Conservation (phyloP, 2,888 invertebrate genomes). For the Cataglyphis albicans region DNA sequence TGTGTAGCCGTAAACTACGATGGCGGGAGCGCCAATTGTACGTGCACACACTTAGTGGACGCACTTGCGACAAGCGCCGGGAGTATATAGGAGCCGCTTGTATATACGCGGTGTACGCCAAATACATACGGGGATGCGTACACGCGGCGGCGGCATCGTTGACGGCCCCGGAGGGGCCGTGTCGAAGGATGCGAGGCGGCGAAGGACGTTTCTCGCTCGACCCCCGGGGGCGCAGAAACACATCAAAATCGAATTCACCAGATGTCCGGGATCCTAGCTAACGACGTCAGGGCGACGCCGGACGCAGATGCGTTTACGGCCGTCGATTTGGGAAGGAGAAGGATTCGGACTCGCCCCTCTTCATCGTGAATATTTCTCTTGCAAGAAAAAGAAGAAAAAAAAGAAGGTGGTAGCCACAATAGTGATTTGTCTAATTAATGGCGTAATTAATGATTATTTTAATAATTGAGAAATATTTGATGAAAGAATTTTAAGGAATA, state of each 20-base stretch:
- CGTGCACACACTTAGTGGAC: constrained; percentile 59
- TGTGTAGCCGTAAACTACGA: constrained; percentile 60
- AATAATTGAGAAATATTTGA: background rate
- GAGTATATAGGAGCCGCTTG: constrained; percentile 59
- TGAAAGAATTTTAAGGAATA: background rate
- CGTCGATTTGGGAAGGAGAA: constrained; percentile 62
- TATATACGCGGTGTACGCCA: constrained; percentile 64
- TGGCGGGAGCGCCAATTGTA: constrained; percentile 43
- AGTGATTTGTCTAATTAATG: background rate
- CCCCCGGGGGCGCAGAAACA: constrained; percentile 82
- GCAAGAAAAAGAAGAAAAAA: background rate
- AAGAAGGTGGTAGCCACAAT: background rate
- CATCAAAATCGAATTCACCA: constrained; percentile 86
- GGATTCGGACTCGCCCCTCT: constrained; percentile 50
- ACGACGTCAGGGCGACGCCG: constrained; percentile 78
- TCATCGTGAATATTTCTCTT: background rate
- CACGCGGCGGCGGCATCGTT: constrained; percentile 70
- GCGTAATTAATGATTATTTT: background rate
- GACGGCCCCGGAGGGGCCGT: constrained; percentile 72
- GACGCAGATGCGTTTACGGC: constrained; percentile 73
- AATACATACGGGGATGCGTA: constrained; percentile 67
- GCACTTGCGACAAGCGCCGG: constrained; percentile 54
- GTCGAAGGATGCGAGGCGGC: constrained; percentile 73
- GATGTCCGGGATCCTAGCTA: constrained; percentile 81
- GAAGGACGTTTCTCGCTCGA: constrained; percentile 62